Conservation (phyloP, 2,888 invertebrate species). For the Mythimna albipuncta region DNA sequence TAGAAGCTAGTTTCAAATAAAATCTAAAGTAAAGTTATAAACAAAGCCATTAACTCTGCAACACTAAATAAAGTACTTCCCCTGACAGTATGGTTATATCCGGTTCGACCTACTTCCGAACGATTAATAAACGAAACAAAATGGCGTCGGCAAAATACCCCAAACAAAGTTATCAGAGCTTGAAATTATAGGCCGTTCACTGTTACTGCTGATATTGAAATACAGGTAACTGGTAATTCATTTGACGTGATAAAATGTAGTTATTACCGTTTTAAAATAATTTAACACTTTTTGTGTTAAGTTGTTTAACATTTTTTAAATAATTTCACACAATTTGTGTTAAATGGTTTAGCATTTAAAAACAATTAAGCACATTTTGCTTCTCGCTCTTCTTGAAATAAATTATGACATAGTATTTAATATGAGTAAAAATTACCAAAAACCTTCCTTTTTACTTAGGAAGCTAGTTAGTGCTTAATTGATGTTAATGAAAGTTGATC, state of each 20-base stretch:
- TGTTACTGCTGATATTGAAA: constrained; percentile 38
- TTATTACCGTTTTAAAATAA: too few species aligned
- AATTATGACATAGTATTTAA: too few species aligned
- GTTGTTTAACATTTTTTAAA: too few species aligned
- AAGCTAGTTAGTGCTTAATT: too few species aligned
- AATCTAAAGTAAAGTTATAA: not conserved
- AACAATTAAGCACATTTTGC: too few species aligned
- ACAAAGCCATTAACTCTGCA: not conserved
- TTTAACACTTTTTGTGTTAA: too few species aligned
- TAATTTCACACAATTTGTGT: too few species aligned
- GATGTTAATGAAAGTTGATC: too few species aligned
- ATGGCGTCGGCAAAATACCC: constrained; percentile 42
- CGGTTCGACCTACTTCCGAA: constrained; percentile 32
- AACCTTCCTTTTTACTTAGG: too few species aligned
- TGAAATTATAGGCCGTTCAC: constrained; percentile 44
- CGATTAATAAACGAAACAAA: constrained; percentile 51
- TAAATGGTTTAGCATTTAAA: too few species aligned
- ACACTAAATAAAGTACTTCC: constrained; percentile 9
- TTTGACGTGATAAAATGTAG: not conserved
- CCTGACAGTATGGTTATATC: constrained; percentile 22
- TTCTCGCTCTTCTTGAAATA: too few species aligned
- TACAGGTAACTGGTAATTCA: constrained; percentile 20
- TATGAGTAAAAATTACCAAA: too few species aligned
- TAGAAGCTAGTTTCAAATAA: not conserved
- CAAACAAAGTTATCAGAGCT: constrained; percentile 50